These are phyloP conservation scores for Orcinus orca DNA, from an alignment of 2,113 vertebrate species.

Conservation along the genomic window DNA sequence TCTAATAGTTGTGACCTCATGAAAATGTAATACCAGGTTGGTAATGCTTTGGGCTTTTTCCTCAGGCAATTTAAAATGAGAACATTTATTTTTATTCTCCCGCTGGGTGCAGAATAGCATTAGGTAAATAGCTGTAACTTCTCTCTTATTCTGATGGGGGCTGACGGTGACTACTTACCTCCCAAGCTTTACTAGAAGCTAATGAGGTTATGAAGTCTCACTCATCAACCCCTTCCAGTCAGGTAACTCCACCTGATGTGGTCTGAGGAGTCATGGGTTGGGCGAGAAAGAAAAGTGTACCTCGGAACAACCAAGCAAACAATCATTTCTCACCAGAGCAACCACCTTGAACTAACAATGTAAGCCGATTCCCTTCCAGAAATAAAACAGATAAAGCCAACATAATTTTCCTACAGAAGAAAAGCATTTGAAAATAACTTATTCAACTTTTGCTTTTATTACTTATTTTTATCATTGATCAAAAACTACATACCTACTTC, in stretches of 20 bases:
- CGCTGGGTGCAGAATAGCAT: slow-evolving; percentile 24
- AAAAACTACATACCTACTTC: neutral
- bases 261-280: neutral
- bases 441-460: neutral
- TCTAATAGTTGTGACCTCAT: slow-evolving; percentile 25
- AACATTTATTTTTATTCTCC: slow-evolving; percentile 72
- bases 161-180: neutral
- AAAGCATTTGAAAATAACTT: neutral
- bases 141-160: neutral
- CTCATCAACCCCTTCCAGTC: neutral
- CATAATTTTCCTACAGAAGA: neutral
- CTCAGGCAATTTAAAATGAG: slow-evolving; percentile 63
- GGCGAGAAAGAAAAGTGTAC: neutral
- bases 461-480: neutral
- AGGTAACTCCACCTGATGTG: neutral
- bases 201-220: neutral
- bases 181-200: slow-evolving; percentile 34
- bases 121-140: slow-evolving; percentile 45
- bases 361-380: neutral
- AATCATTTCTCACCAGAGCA: neutral
- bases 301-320: neutral
- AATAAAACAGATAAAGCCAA: neutral
- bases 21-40: slow-evolving; percentile 37
- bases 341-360: neutral
- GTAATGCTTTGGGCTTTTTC: slow-evolving; percentile 47